Evolutionary conservation across 2,888 invertebrate genomes (phyloP).

Genomic region (Athalia rosae): DNA sequence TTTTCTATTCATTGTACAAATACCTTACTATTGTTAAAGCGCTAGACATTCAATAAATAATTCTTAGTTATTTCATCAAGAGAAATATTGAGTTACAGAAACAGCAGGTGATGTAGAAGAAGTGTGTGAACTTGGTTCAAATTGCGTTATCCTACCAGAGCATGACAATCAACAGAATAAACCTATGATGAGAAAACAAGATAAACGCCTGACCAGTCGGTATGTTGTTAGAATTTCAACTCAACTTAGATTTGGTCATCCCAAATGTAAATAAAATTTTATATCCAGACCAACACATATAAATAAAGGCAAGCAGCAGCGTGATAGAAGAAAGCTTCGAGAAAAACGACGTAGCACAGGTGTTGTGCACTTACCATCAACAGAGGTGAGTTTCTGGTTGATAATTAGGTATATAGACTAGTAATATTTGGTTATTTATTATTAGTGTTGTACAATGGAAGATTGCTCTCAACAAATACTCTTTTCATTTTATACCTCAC

Average conservation of each 20-base stretch:
- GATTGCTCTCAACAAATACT: no score
- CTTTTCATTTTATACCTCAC: no score
- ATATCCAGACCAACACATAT: conserved; percentile 73
- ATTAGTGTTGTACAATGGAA: not conserved
- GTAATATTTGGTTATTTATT: not conserved
- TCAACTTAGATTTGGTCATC: not conserved
- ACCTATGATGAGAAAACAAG: conserved; percentile 65
- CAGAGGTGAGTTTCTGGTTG: conserved; percentile 73
- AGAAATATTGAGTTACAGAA: conserved; percentile 52
- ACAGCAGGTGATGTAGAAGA: conserved; percentile 62
- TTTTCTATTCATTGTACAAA: no score
- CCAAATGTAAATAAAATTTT: not conserved
- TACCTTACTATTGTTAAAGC: no score
- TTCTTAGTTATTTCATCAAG: not conserved
- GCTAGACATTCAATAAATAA: not conserved
- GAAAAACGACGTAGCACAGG: conserved; percentile 78
- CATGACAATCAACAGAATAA: conserved; percentile 64
- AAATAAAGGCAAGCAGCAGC: conserved; percentile 76
- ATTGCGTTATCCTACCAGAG: conserved; percentile 60
- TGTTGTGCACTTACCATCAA: conserved; percentile 77
- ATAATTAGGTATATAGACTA: conserved; percentile 14
- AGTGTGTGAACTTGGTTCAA: conserved; percentile 61
- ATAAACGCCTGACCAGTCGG: conserved; percentile 64
- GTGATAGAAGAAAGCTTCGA: conserved; percentile 77
- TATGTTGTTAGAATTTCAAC: conserved; percentile 50